A percentile compares a stretch with the other conserved stretches of the same genome.
Evolutionary conservation across 2,888 invertebrate genomes (phyloP).

Genomic region (Ochropleura plecta): DNA sequence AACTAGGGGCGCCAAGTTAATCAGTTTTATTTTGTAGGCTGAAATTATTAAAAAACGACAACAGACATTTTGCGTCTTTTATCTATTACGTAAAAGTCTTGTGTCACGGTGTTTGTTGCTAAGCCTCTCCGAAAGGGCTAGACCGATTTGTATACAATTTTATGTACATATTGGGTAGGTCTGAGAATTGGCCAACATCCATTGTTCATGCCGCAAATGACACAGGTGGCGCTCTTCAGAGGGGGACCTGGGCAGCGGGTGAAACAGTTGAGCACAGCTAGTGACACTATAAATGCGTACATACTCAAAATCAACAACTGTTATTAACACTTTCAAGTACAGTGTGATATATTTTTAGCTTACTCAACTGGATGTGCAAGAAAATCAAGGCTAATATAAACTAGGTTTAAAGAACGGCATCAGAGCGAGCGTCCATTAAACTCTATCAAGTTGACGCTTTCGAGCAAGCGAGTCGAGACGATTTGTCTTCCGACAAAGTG

Average conservation of each 20-base stretch:
- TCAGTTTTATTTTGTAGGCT: background rate
- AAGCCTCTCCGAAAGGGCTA: too few relatives aligned
- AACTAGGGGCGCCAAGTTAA: background rate
- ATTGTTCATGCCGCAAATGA: too few relatives aligned
- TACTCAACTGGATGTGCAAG: background rate
- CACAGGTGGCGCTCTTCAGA: too few relatives aligned
- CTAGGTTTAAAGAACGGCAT: conserved; percentile 37
- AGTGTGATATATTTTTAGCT: conserved; percentile 5
- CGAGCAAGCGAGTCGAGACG: conserved; percentile 34
- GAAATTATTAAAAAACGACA: background rate
- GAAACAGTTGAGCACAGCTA: too few relatives aligned
- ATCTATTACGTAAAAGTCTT: too few relatives aligned
- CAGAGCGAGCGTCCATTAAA: conserved; percentile 56
- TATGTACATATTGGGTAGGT: too few relatives aligned
- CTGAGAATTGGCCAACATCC: too few relatives aligned
- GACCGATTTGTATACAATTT: too few relatives aligned
- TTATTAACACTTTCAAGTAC: background rate
- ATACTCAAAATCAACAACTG: background rate
- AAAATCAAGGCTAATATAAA: conserved; percentile 43
- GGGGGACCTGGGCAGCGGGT: too few relatives aligned
- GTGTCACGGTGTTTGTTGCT: too few relatives aligned
- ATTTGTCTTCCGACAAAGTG: conserved; percentile 42
- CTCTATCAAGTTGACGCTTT: conserved; percentile 62
- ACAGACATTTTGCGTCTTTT: background rate
- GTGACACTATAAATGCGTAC: background rate